These are phyloP conservation scores for Drepana arcuata DNA, from an alignment of 1,140 invertebrate species.

Conservation along the genomic window DNA sequence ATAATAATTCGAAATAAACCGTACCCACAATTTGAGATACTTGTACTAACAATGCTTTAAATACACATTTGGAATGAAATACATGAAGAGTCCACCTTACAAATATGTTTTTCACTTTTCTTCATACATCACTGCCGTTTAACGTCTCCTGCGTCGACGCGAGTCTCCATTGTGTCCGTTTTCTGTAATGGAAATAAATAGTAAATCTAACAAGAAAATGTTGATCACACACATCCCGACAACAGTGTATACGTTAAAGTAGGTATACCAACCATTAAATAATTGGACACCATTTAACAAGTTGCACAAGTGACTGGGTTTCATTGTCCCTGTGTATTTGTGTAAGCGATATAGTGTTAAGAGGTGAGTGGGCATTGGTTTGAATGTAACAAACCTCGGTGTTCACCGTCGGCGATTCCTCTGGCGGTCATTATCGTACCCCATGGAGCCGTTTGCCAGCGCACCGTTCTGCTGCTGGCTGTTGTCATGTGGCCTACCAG, in stretches of 20 bases:
- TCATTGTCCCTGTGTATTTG: no score
- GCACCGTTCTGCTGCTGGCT: conserved; percentile 41
- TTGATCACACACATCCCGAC: no score
- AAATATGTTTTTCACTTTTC: conserved; percentile 17
- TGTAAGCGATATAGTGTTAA: no score
- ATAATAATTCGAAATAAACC: no score
- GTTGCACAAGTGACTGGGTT: not conserved
- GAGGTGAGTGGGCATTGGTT: conserved; percentile 60
- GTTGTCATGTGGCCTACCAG: conserved; percentile 35
- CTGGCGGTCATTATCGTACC: conserved; percentile 66
- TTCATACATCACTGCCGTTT: conserved; percentile 17
- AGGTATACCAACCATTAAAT: conserved; percentile 25
- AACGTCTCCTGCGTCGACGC: conserved; percentile 56
- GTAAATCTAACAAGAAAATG: no score
- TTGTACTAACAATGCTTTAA: conserved; percentile 7
- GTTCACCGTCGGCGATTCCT: conserved; percentile 63
- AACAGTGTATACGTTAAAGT: no score
- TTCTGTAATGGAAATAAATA: conserved; percentile 54
- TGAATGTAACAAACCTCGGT: conserved; percentile 66
- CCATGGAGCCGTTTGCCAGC: conserved; percentile 59
- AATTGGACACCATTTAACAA: conserved; percentile 6
- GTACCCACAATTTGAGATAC: not conserved
- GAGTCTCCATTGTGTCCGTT: conserved; percentile 62
- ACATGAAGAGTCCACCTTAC: conserved; percentile 5
- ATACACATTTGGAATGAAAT: conserved; percentile 13